Evolutionary conservation across 2,797 vertebrate species (phyloP), one percentile per base, ranked within the genome.

Genomic region (Hybognathus amarus): DNA sequence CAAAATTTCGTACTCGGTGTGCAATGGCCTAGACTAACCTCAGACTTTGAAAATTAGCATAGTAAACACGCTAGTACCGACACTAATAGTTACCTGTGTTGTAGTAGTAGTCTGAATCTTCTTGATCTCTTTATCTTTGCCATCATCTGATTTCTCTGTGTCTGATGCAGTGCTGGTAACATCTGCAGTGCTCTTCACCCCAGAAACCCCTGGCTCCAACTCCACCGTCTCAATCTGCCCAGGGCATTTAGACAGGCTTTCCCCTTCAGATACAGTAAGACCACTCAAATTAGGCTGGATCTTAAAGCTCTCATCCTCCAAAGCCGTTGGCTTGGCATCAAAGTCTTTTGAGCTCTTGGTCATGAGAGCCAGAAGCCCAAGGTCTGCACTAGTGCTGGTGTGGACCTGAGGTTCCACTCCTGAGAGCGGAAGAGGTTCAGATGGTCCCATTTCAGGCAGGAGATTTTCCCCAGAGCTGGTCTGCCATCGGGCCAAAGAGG

Each of bases 91-190:
- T 87, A 98, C 97, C 94, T 98, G 97, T 22, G 96, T 97, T 27
- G 97, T 97, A n/a, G 97, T 89, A 4, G 96, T 98, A 9, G 97
- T 98, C 90, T 96, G 97, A 90, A 98, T 78, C 92, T 97, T 98
- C 90, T 95, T 95, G 67, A 94, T 94, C 88, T 97, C 97, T 84
- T 97, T 98, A 64, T 97, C 96, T 89, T 96, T 97, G 83, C 95
- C 93, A 83, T 97, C 96, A 11, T 97, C 97, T 56, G 95, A 96
- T 88, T 94, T 94, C 89, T 97, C 96, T 0, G 96, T 94, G 85
- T 98, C 97, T 77, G 95, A 97, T 78, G 93, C 91, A 82, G 94
- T 93, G 91, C 94, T 95, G 87, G 93, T 93, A 38, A 92, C 93
- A 77, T 97, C 96, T 83, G 88, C 94, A 79, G 93, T 90, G 77